Percentiles rank a stretch among this genome's conserved stretches.
These are phyloP conservation scores for Pomatorhinus ruficollis DNA, from an alignment of 2,113 vertebrate genomes.

Conservation along the genomic window DNA sequence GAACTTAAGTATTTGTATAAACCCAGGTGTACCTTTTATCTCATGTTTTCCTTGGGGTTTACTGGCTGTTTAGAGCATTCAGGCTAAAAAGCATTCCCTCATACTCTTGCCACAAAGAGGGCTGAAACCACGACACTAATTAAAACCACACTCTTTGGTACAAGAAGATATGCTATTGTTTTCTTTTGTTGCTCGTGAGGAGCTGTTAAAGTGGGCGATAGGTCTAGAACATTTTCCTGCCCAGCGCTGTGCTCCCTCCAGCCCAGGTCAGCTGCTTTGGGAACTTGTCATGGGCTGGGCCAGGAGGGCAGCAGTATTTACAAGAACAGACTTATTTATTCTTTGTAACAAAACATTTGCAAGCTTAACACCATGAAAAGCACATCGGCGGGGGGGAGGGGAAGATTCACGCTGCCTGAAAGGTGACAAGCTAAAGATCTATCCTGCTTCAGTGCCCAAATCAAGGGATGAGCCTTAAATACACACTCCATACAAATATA, in stretches of 20 bases:
- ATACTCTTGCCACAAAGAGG: slow-evolving; percentile 17
- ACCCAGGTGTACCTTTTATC: slow-evolving; percentile 36
- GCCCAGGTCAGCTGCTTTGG: not conserved
- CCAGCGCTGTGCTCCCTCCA: not conserved
- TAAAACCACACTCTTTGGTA: slow-evolving; percentile 69
- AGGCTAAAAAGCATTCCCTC: slow-evolving; percentile 56
- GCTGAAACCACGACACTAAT: slow-evolving; percentile 71
- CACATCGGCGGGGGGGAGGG: not conserved
- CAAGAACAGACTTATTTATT: not conserved
- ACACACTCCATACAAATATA: not conserved
- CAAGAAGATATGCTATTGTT: slow-evolving; percentile 45
- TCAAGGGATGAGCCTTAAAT: not conserved
- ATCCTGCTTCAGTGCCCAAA: not conserved
- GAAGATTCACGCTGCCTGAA: accelerated
- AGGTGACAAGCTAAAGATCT: not conserved
- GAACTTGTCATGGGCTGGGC: not conserved
- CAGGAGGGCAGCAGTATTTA: not conserved
- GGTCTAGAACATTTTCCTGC: slow-evolving; percentile 49
- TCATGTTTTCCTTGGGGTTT: slow-evolving; percentile 59
- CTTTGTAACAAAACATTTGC: not conserved
- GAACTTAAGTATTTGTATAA: slow-evolving; percentile 63
- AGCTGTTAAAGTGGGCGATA: slow-evolving; percentile 53
- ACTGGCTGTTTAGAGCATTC: slow-evolving; percentile 57
- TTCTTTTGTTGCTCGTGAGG: slow-evolving; percentile 24
- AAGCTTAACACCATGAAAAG: not conserved